Evolutionary conservation across 2,888 invertebrate species (phyloP), one percentile per base, ranked within the genome.

Genomic region (Rhagonycha lutea): DNA sequence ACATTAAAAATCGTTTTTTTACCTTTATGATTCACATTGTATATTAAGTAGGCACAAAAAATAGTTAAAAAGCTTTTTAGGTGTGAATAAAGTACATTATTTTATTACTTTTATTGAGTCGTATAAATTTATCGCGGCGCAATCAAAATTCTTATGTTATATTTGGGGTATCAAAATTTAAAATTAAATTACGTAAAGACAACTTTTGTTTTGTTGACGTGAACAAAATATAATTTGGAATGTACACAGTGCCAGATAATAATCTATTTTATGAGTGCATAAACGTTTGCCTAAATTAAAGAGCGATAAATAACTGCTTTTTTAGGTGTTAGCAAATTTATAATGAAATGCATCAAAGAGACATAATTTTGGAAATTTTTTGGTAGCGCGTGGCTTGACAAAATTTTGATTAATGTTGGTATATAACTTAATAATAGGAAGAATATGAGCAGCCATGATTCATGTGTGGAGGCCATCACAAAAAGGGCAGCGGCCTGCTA

Each of bases 271-370:
- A 86, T 86, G 86, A 86, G 83, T 86, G 86, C 84, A 85, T 86
- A 86, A 86, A 86, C 86, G 86, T 83, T 86, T 85, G 85, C 83
- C 85, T 86, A 86, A 86, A 86, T 86, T 86, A 86, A 85, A 85
- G 81, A 81, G 82, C 84, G 82, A 84, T 85, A 84, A 85, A 85
- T 84, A 83, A 82, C 81, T 80, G 82, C 82, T 80, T 81, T 47
- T 47, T 78, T 80, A 77, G 74, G 76, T 80, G 77, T 78, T 79
- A 79, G 76, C 79, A 79, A 79, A 73, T 74, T 67, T 70, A 75
- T 70, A 78, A 78, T 65, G 63, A 74, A 77, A 61, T 24, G 29
- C 69, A 61, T 68, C 70, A 29, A 69, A 67, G 67, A 28, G 61
- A 62, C 68, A 47, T 24, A 65, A 65, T 65, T 65, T 65, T 47